Conservation (phyloP, 2,888 invertebrate genomes). For the Rhodophaea formosa region DNA sequence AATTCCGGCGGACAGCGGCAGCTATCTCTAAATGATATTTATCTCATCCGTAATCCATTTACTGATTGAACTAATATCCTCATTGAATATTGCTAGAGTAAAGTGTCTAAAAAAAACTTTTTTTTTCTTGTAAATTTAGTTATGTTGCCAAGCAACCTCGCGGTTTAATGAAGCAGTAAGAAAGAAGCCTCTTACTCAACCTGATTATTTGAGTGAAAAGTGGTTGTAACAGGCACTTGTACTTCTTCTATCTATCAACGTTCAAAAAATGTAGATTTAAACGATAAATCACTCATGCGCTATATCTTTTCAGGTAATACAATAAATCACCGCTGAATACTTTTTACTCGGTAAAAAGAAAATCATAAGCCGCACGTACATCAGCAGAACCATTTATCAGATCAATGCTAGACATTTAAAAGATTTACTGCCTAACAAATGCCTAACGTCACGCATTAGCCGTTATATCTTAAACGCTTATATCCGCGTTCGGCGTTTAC, state of each 20-base stretch:
- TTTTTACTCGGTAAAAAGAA: background rate
- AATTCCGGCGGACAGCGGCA: background rate
- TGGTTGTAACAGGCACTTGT: background rate
- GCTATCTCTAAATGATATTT: background rate
- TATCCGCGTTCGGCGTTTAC: slow-evolving; percentile 5
- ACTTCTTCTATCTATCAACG: no score
- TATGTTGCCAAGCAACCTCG: no score
- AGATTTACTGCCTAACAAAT: slow-evolving; percentile 5
- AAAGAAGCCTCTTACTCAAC: no score
- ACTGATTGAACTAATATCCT: background rate
- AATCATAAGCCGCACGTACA: background rate
- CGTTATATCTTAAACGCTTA: background rate
- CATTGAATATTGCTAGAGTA: background rate
- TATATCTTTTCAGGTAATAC: background rate
- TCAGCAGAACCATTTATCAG: background rate
- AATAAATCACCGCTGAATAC: background rate
- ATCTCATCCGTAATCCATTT: background rate
- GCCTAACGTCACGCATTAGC: slow-evolving; percentile 2
- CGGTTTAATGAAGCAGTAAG: no score
- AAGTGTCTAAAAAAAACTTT: no score
- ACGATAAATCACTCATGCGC: background rate
- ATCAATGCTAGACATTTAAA: background rate
- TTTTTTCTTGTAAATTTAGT: no score
- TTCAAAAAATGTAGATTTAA: background rate
- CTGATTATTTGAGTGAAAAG: background rate